Conservation (phyloP, 2,888 invertebrate genomes). For the Malthinus flaveolus region DNA sequence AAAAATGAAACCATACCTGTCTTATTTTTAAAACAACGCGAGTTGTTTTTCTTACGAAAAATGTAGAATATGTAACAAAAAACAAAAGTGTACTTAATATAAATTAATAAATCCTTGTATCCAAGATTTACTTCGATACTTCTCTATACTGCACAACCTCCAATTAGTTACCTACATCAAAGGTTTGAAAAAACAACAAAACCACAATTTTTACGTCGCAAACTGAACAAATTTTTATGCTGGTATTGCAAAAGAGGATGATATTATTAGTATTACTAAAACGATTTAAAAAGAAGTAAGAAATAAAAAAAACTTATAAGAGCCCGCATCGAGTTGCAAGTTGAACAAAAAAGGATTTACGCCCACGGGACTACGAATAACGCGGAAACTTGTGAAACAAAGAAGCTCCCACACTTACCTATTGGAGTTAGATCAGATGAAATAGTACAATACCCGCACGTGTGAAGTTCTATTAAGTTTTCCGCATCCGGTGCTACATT, state of each 20-base stretch:
- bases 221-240: conserved; percentile 3
- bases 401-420: conserved; percentile 42
- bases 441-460: conserved; percentile 45
- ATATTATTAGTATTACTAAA: conserved; percentile 20
- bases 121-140: too few relatives aligned
- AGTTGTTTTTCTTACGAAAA: too few relatives aligned
- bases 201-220: neutral
- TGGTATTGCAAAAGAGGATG: conserved; percentile 1
- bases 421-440: conserved; percentile 46
- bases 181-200: neutral
- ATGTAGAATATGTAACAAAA: too few relatives aligned
- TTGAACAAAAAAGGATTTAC: conserved; percentile 46
- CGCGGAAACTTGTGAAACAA: conserved; percentile 47
- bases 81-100: too few relatives aligned
- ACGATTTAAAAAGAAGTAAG: conserved; percentile 17
- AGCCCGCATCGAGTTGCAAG: conserved; percentile 45
- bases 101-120: too few relatives aligned
- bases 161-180: neutral
- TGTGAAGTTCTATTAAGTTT: conserved; percentile 43
- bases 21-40: too few relatives aligned
- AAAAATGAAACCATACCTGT: too few relatives aligned
- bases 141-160: neutral
- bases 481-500: conserved; percentile 39
- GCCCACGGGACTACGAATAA: conserved; percentile 44
- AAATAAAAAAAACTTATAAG: conserved; percentile 26